Conservation (phyloP, 2,113 vertebrate species). For the Peromyscus polionotus region DNA sequence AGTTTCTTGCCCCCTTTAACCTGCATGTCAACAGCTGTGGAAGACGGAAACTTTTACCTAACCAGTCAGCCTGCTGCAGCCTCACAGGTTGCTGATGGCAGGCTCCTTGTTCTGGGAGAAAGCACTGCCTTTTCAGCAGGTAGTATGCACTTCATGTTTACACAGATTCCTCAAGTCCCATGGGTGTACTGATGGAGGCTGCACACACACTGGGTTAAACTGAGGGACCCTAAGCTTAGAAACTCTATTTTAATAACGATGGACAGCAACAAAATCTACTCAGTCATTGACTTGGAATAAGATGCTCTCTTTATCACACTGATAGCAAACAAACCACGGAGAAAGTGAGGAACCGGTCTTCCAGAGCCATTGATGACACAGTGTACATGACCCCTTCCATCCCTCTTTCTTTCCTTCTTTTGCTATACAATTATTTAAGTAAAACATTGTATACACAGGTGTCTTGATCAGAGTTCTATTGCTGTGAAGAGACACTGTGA, state of each 20-base stretch:
- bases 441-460: neutral
- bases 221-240: neutral
- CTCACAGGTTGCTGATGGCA: neutral
- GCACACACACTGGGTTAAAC: neutral
- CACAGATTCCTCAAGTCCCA: neutral
- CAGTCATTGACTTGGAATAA: neutral
- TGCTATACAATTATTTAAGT: neutral
- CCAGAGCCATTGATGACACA: neutral
- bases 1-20: neutral
- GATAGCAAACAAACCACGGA: neutral
- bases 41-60: neutral
- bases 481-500: neutral
- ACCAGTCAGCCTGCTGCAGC: neutral
- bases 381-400: no score
- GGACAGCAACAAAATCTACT: neutral
- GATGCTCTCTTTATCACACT: conserved; percentile 5
- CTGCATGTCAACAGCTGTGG: neutral
- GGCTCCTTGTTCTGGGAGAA: neutral
- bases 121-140: neutral
- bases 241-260: neutral
- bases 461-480: neutral
- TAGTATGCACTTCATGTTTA: neutral
- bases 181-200: neutral
- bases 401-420: neutral
- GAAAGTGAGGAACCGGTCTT: neutral